Base-by-base conservation (phyloP, 1,140 invertebrate species). In the Gryllus bimaculatus region DNA sequence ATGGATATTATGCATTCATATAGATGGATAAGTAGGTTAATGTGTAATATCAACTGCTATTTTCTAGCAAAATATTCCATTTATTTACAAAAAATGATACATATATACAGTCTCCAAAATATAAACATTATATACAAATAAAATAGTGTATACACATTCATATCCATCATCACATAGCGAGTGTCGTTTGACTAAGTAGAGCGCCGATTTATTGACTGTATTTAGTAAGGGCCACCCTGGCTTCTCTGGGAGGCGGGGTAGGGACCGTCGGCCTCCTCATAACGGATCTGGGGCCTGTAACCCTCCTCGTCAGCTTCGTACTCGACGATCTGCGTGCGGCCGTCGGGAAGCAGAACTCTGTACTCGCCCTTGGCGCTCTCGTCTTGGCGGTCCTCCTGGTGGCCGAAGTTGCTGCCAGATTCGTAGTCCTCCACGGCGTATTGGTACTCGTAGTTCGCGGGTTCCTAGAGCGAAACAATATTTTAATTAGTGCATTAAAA, bases 341-440 rank as follows among this genome's bases (percentile, higher is more conserved):
- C 94, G 87, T 96, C 94, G 77, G 94, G 94, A 83, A 96, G 88
- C 73, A 94, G 86, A 82, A 95, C 94, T 86, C 94, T 92, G 88
- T 95, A 96, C 84, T 92, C 90, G 83, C 94, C 94, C 84, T 90
- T 91, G 79, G 94, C 91, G 66, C 90, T 87, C 85, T 95, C 92
- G 75, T 93, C 94, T 84, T 94, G 91, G 80, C 94, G 89, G 83
- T 90, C 90, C 87, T 96, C 94, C 83, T 90, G 90, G 87, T 95
- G 94, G 81, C 93, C 92, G 85, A 95, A 95, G 83, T 92, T 90
- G 82, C 90, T 91, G 83, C 93, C 92, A 82, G 90, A 90, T 86
- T 92, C 89, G 76, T 89, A 88, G 84, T 94, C 93, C 82, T 93
- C 91, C 79, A 95, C 93, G 86, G 94, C 90, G 85, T 94, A 95